Evolutionary conservation across 2,113 vertebrate species (phyloP).

Genomic region (Phalacrocorax aristotelis): DNA sequence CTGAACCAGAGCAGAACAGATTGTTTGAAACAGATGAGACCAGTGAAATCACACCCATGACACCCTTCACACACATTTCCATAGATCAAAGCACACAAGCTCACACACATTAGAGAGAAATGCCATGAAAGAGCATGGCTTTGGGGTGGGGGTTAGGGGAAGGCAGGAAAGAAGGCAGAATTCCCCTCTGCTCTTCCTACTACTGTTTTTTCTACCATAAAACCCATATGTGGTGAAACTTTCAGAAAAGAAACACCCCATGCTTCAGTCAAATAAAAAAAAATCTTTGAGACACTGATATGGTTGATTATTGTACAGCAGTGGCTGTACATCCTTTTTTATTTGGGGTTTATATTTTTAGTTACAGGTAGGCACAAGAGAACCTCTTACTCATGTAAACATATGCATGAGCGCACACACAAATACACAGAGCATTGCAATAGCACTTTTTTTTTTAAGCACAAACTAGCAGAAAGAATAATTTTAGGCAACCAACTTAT

Average conservation of each 20-base stretch:
- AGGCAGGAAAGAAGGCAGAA: neutral
- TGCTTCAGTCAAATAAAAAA: neutral
- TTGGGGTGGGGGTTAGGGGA: neutral
- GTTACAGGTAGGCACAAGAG: neutral
- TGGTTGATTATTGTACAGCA: neutral
- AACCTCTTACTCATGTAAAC: neutral
- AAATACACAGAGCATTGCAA: neutral
- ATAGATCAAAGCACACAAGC: neutral
- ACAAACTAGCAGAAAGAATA: neutral
- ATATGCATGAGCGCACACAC: accelerated
- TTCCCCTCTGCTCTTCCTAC: neutral
- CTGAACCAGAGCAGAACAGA: neutral
- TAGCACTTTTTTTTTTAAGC: accelerated
- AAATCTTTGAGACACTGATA: neutral
- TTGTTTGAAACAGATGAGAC: neutral
- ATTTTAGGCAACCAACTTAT: neutral
- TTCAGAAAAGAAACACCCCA: neutral
- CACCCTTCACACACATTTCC: neutral
- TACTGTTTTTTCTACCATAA: neutral
- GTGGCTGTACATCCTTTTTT: neutral
- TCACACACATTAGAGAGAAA: neutral
- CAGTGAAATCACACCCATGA: neutral
- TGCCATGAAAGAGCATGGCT: neutral
- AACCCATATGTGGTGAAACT: neutral
- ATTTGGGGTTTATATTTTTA: neutral